phyloP scores from a whole-genome alignment of 2,888 invertebrate species.

The Dioctria linearis region DNA sequence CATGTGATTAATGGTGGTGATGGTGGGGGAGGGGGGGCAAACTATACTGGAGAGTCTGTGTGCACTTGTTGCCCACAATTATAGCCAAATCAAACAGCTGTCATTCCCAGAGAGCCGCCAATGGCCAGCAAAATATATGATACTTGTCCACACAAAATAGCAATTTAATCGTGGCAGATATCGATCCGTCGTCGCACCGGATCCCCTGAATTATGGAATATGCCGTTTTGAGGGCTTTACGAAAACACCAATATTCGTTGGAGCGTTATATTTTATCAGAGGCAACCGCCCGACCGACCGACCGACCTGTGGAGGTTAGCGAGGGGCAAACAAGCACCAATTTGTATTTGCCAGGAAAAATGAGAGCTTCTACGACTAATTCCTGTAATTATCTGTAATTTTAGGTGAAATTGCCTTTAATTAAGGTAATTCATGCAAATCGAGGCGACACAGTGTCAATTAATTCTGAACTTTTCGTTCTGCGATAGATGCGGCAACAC shows the following conservation, averaged over 20 bases:
- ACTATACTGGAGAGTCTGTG: background rate
- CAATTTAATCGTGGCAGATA: constrained; percentile 25
- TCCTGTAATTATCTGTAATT: constrained; percentile 52
- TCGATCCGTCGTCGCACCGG: constrained; percentile 8
- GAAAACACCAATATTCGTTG: background rate
- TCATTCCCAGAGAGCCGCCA: background rate
- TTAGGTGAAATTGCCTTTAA: constrained; percentile 48
- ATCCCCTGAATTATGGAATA: background rate
- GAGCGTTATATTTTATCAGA: background rate
- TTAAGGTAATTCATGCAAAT: constrained; percentile 53
- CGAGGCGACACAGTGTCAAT: constrained; percentile 46
- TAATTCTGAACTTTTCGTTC: constrained; percentile 27
- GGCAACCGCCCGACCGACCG: background rate
- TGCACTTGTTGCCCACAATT: constrained; percentile 44
- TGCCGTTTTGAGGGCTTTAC: constrained; percentile 5
- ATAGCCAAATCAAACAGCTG: constrained; percentile 44
- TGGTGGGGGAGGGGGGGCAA: background rate
- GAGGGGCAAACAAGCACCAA: constrained; percentile 31
- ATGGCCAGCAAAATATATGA: background rate
- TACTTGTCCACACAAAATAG: constrained; percentile 14
- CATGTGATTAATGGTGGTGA: constrained; percentile 23
- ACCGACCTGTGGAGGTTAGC: constrained; percentile 6
- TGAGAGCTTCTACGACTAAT: constrained; percentile 46
- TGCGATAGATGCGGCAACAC: background rate
- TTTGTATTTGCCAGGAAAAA: constrained; percentile 21